Conservation (phyloP, 2,797 vertebrate genomes). For the Pseudochirops corinnae region DNA sequence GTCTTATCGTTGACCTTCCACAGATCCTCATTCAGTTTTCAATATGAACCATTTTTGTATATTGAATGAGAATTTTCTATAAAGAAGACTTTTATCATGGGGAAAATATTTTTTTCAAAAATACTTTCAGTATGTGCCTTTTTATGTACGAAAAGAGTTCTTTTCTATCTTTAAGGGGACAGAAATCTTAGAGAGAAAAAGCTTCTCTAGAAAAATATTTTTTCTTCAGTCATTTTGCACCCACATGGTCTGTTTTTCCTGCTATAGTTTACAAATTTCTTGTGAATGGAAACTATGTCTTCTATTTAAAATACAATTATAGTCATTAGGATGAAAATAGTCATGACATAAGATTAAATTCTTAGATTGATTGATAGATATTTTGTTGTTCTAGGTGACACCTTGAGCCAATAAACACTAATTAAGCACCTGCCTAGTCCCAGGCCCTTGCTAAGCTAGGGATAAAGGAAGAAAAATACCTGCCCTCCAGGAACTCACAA, state of each 20-base stretch:
- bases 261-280: slow-evolving; percentile 27
- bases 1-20: slow-evolving; percentile 41
- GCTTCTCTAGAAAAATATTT: slow-evolving; percentile 38
- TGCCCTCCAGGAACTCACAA: background rate
- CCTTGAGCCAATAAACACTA: background rate
- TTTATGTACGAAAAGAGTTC: slow-evolving; percentile 23
- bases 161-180: slow-evolving; percentile 41
- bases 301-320: background rate
- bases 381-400: background rate
- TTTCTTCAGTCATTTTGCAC: slow-evolving; percentile 30
- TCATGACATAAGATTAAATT: background rate
- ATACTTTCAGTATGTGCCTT: background rate
- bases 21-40: slow-evolving; percentile 31
- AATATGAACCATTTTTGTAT: background rate
- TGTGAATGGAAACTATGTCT: slow-evolving; percentile 33
- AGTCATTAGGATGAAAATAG: background rate
- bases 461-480: background rate
- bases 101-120: background rate
- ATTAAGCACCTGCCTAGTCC: background rate
- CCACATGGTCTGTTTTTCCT: background rate
- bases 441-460: background rate
- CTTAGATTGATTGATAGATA: background rate
- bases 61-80: background rate
- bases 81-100: background rate
- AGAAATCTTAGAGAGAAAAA: slow-evolving; percentile 34